Conservation (phyloP, 1,140 invertebrate genomes). For the Xylocopa sonorina region DNA sequence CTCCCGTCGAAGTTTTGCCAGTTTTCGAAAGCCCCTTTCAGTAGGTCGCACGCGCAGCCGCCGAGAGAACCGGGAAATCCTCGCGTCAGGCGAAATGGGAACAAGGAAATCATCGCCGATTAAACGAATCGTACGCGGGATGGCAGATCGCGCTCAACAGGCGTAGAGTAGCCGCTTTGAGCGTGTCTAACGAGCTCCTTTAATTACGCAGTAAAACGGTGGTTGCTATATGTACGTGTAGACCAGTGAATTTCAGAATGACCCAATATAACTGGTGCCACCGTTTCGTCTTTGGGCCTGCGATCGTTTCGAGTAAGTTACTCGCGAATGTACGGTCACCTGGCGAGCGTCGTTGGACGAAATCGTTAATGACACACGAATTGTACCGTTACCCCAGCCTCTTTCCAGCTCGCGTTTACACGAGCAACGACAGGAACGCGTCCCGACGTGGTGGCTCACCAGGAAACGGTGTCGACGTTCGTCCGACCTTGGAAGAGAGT, state of each 20-base stretch:
- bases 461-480: constrained; percentile 4
- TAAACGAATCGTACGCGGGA: not conserved
- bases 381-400: constrained; percentile 1
- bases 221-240: not conserved
- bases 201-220: constrained; percentile 27
- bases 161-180: constrained; percentile 4
- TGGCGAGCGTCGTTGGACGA: constrained; percentile 29
- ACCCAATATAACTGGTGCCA: not conserved
- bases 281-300: not conserved
- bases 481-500: constrained; percentile 43
- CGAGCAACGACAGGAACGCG: not conserved
- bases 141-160: constrained; percentile 8
- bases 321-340: not conserved
- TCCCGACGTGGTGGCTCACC: not conserved
- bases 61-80: not conserved
- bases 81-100: not conserved
- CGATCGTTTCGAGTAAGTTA: not conserved
- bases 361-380: constrained; percentile 30
- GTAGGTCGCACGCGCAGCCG: no score
- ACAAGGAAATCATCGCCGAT: not conserved
- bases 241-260: not conserved
- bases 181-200: constrained; percentile 45
- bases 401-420: not conserved
- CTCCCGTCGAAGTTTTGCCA: no score
- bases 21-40: no score